phyloP scores from a whole-genome alignment of 2,113 vertebrate genomes.

The Rhadina sibilatrix region DNA sequence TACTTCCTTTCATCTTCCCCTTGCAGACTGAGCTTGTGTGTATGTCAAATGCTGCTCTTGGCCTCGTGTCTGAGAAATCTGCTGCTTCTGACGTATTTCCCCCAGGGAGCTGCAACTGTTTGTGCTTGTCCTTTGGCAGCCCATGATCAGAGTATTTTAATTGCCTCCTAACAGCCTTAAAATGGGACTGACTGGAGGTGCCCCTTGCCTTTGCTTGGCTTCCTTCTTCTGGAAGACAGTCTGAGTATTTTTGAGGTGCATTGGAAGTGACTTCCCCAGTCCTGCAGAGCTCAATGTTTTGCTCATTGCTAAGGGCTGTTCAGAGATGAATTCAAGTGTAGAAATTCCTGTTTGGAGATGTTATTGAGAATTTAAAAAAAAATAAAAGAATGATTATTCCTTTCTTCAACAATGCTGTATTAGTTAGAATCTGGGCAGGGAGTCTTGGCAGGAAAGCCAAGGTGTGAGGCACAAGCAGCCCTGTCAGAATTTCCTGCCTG shows the following conservation, averaged over 20 bases:
- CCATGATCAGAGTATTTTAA: background rate
- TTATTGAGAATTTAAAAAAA: background rate
- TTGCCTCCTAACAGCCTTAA: background rate
- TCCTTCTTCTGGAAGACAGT: background rate
- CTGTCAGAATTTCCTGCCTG: background rate
- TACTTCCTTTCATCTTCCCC: background rate
- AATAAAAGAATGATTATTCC: background rate
- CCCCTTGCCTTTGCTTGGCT: background rate
- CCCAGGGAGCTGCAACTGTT: background rate
- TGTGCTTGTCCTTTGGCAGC: background rate
- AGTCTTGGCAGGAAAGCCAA: background rate
- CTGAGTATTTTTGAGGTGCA: background rate
- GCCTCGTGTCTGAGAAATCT: background rate
- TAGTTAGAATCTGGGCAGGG: background rate
- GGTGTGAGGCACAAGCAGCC: background rate
- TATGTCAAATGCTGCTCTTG: conserved; percentile 3
- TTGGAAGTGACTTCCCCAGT: background rate
- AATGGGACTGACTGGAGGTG: background rate
- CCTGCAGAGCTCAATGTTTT: background rate
- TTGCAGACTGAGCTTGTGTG: background rate
- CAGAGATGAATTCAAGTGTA: background rate
- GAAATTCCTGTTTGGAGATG: background rate
- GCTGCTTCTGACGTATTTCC: background rate
- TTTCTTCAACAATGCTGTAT: background rate
- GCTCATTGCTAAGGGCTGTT: background rate